Percentiles rank a stretch among this genome's conserved stretches.
These are phyloP conservation scores for Brachyhypopomus occidentalis DNA, from an alignment of 2,113 vertebrate species.

Conservation along the genomic window DNA sequence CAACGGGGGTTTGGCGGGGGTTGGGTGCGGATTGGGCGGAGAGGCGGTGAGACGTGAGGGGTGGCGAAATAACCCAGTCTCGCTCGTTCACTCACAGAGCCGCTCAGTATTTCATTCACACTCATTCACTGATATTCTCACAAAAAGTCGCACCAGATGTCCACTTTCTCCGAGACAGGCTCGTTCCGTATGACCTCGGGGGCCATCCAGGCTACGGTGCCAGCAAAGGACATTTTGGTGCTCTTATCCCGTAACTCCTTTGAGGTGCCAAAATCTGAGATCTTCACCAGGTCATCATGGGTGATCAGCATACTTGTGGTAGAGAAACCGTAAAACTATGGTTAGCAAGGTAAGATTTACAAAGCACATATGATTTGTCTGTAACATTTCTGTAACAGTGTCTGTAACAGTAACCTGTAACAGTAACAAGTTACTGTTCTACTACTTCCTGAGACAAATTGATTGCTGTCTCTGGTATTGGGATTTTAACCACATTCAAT, in stretches of 20 bases:
- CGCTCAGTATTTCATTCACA: not conserved
- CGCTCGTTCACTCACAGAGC: not conserved
- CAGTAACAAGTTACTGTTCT: too few relatives aligned
- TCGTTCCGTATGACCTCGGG: constrained; percentile 97
- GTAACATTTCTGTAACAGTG: too few relatives aligned
- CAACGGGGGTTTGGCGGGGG: not conserved
- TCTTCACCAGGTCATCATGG: constrained; percentile 96
- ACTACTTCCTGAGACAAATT: too few relatives aligned
- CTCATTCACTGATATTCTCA: not conserved
- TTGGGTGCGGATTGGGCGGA: not conserved
- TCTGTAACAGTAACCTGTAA: too few relatives aligned
- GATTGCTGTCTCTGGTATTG: too few relatives aligned
- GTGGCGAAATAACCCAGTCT: not conserved
- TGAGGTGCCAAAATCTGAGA: constrained; percentile 98
- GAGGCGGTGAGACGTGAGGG: too few relatives aligned
- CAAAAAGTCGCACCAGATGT: constrained; percentile 88
- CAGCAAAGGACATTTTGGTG: constrained; percentile 99
- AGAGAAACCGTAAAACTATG: not conserved
- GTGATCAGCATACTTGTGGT: constrained; percentile 94
- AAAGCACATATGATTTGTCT: not conserved
- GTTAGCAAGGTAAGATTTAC: not conserved
- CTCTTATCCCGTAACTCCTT: constrained; percentile 98
- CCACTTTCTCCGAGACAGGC: constrained; percentile 97
- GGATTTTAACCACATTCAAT: too few relatives aligned
- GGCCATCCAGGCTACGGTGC: constrained; percentile 99